These are phyloP conservation scores for Tolmerus cingulatus DNA, from an alignment of 2,888 invertebrate genomes.

Conservation along the genomic window DNA sequence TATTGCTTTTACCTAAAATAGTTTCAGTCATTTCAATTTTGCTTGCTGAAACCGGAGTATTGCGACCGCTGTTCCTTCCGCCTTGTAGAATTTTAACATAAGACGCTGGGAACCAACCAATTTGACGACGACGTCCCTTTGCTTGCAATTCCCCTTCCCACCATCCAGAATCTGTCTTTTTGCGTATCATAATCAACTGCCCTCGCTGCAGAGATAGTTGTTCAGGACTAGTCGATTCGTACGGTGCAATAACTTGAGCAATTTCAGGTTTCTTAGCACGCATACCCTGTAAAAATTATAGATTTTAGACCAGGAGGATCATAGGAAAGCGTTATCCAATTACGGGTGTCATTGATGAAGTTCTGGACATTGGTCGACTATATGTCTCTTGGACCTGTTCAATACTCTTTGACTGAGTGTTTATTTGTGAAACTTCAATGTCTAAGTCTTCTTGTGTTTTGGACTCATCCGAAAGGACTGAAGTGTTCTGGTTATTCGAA, in stretches of 20 bases:
- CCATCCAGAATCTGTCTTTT: slow-evolving; percentile 97
- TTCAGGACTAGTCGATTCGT: slow-evolving; percentile 89
- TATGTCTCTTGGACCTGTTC: slow-evolving; percentile 60
- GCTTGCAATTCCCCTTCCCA: slow-evolving; percentile 99
- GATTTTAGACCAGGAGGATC: slow-evolving; percentile 17
- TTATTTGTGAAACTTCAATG: slow-evolving; percentile 64
- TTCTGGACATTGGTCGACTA: slow-evolving; percentile 64
- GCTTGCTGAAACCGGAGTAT: slow-evolving; percentile 75
- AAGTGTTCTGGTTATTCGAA: not conserved
- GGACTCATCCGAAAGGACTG: slow-evolving; percentile 54
- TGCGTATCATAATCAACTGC: slow-evolving; percentile 93
- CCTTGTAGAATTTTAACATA: slow-evolving; percentile 87
- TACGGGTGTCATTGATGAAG: slow-evolving; percentile 64
- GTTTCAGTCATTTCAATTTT: slow-evolving; percentile 70
- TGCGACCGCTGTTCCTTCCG: slow-evolving; percentile 75
- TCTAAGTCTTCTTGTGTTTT: slow-evolving; percentile 62
- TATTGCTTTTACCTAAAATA: slow-evolving; percentile 57
- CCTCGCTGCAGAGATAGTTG: slow-evolving; percentile 91
- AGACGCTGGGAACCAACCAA: slow-evolving; percentile 99
- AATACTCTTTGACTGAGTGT: slow-evolving; percentile 58
- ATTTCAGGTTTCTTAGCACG: slow-evolving; percentile 86
- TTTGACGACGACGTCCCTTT: slow-evolving; percentile 86
- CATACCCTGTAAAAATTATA: slow-evolving; percentile 63
- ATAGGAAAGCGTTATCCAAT: slow-evolving; percentile 34
- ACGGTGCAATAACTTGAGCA: slow-evolving; percentile 92